Percentiles rank a stretch among this genome's conserved stretches.
Conservation (phyloP, 2,113 vertebrate genomes). For the Syngnathus scovelli region DNA sequence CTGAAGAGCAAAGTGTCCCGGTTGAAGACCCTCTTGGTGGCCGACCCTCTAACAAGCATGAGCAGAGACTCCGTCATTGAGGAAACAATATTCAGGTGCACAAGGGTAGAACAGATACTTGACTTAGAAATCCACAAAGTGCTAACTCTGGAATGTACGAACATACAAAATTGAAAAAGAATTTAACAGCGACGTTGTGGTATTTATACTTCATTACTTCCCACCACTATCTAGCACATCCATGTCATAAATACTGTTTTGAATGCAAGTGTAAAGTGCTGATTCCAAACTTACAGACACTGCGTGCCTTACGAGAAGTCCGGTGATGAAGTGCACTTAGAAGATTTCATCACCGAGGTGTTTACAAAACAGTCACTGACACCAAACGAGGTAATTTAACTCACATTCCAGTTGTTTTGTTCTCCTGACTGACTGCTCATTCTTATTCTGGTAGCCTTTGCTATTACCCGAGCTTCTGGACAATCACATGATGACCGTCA, state of each 20-base stretch:
- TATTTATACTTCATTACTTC: not conserved
- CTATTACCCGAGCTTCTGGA: slow-evolving; percentile 54
- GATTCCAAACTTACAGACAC: not conserved
- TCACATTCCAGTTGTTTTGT: not conserved
- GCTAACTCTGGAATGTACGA: too few relatives aligned
- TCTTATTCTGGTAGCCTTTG: slow-evolving; percentile 45
- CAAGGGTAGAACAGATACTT: not conserved
- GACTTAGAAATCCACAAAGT: not conserved
- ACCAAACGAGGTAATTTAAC: slow-evolving; percentile 50
- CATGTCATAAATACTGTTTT: not conserved
- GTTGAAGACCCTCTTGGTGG: slow-evolving; percentile 57
- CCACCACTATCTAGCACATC: not conserved
- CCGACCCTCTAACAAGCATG: slow-evolving; percentile 55
- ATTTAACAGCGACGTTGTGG: too few relatives aligned
- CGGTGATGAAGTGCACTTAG: not conserved
- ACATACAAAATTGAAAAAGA: too few relatives aligned
- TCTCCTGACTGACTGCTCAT: not conserved
- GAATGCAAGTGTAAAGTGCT: not conserved
- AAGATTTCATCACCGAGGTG: not conserved
- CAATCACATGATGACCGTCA: not conserved
- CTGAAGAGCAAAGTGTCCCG: slow-evolving; percentile 51
- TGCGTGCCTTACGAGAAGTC: not conserved
- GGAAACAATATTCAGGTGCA: slow-evolving; percentile 58
- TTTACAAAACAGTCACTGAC: slow-evolving; percentile 33
- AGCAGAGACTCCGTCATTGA: slow-evolving; percentile 34